Evolutionary conservation across 2,113 vertebrate genomes (phyloP).

Genomic region (Elgaria multicarinata): DNA sequence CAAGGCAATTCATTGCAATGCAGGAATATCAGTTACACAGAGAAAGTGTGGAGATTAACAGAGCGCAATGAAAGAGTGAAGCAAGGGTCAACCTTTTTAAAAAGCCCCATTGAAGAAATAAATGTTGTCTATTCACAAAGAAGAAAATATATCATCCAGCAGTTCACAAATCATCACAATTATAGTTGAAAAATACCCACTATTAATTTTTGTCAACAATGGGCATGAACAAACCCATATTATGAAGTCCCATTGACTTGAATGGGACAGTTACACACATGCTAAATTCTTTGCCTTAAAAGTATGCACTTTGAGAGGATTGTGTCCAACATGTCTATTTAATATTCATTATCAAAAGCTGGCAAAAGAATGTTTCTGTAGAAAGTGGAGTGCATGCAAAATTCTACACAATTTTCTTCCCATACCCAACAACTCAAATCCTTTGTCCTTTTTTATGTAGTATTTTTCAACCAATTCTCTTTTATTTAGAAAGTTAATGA

Average conservation of each 20-base stretch:
- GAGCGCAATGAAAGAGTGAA: constrained; percentile 25
- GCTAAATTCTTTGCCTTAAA: background rate
- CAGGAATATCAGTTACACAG: constrained; percentile 19
- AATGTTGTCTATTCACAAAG: background rate
- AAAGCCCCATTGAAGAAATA: background rate
- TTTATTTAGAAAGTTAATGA: background rate
- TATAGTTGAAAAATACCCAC: rapidly evolving
- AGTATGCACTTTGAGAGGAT: background rate
- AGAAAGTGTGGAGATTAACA: background rate
- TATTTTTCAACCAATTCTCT: background rate
- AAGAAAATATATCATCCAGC: background rate
- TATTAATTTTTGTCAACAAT: background rate
- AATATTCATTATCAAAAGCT: background rate
- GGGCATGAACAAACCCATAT: background rate
- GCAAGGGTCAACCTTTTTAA: constrained; percentile 23
- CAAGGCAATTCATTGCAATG: background rate
- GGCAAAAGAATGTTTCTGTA: background rate
- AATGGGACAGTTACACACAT: background rate
- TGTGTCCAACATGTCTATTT: background rate
- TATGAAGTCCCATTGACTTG: background rate
- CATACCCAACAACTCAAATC: background rate
- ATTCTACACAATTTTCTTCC: background rate
- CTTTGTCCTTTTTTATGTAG: background rate
- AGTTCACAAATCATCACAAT: constrained; percentile 2
- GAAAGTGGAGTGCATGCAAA: background rate